Evolutionary conservation across 1,140 invertebrate genomes (phyloP), one percentile per base, ranked within the genome.

Genomic region (Hyles euphorbiae): DNA sequence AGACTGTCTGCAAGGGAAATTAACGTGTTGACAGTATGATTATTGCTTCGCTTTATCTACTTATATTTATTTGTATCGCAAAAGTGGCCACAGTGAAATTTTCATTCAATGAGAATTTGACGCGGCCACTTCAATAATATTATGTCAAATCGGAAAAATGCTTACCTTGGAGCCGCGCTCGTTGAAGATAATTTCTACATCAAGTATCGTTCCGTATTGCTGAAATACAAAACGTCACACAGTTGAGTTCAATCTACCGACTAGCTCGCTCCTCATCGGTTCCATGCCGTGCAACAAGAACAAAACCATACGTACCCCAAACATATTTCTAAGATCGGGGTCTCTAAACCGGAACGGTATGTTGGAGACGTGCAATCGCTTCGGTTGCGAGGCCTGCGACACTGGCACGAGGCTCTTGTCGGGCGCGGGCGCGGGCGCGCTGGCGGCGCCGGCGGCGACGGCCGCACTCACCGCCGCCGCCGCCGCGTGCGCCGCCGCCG

Each of bases 141-240:
- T 59, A 53, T 56, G 56, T 50, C 61, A 58, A 56, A n/a, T 57
- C 6, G 53, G 56, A 62, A 56, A 58, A 49, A 67, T 79, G 90
- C 95, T 95, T 95, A 99, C 98, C 97, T 99, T 99, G 72, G 97
- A 99, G 85, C 98, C 98, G 73, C 98, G 92, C 91, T 99, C 98
- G 90, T 99, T 99, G 92, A 99, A 99, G 87, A 99, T 99, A 80
- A 99, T 99, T 94, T 99, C 98, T 87, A 99, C 98, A 91, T 99
- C 98, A 85, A 99, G 92, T 82, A 99, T 99, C 81, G 95, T 94
- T 75, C 98, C 98, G 92, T 97, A 99, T 95, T 98, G 96, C 97
- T 98, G 93, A 82, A 95, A 95, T 77, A 81, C 83, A 90, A 91
- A 89, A 89, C 68, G 33, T 60, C 60, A 60, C 53, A 57, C 34